Evolutionary conservation across 2,797 vertebrate genomes (phyloP).

Genomic region (Trichosurus vulpecula): DNA sequence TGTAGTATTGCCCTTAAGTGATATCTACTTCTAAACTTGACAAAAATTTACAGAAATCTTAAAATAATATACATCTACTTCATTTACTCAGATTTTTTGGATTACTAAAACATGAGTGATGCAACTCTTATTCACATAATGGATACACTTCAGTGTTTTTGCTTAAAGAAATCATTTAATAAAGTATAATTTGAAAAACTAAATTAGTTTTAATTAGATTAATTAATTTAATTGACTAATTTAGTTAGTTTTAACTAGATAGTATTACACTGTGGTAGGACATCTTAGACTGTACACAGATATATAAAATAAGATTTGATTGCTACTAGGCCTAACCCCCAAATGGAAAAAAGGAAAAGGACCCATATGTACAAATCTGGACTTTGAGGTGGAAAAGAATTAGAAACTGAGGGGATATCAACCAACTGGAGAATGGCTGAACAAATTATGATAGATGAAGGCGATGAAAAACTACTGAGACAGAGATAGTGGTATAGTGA

Average conservation of each 20-base stretch:
- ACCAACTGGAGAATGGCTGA: background rate
- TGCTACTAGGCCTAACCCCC: background rate
- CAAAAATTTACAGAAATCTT: background rate
- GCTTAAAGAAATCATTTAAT: background rate
- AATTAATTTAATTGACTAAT: background rate
- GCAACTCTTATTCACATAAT: background rate
- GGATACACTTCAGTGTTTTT: background rate
- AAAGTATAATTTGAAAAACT: background rate
- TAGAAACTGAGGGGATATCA: background rate
- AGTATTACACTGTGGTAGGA: background rate
- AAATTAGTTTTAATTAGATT: background rate
- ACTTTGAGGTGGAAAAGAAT: background rate
- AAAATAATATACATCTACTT: background rate
- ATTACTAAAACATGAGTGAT: background rate
- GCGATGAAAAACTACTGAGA: background rate
- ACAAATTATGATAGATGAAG: background rate
- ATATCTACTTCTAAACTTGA: background rate
- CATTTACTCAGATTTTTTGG: background rate
- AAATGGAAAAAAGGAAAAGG: background rate
- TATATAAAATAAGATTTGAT: background rate
- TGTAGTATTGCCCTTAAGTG: background rate
- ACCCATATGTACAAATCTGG: background rate
- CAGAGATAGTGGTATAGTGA: background rate
- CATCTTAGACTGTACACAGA: background rate
- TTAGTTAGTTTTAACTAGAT: background rate